Evolutionary conservation across 2,113 vertebrate species (phyloP), one percentile per base, ranked within the genome.

Genomic region (Hirundichthys speculiger): DNA sequence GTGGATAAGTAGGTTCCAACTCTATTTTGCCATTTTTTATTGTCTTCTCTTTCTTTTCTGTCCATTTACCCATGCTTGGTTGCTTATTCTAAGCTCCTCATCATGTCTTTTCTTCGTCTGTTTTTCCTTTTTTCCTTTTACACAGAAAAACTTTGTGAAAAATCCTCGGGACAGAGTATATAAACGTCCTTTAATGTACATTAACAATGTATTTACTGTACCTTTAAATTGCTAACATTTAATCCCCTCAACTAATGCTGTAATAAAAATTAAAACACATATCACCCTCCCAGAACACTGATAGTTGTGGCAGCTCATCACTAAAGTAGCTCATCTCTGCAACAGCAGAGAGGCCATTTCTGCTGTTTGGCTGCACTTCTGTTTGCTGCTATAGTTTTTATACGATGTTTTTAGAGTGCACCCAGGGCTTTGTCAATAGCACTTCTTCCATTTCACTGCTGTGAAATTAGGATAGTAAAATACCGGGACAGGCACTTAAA

Each of bases 381-480:
- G 41, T 13, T 73, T 39, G 13, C 39, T 45, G 48, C 12, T 76
- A 55, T 64, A 56, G 43, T 65, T 61, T 67, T 65, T 75, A 51
- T 69, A 48, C 69, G 60, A 73, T 77, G 54, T 10, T 12, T 80
- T 79, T 65, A 59, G 48, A 73, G 66, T 72, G 6, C 30, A 34
- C 30, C 27, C 47, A 30, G 77, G 69, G 46, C 59, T 43, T 54
- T 62, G 66, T 78, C 76, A 83, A 69, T 57, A 53, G 65, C 59
- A 34, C 55, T 65, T 67, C 22, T 69, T 82, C 79, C 22, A 69
- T 76, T 76, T 84, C 68, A 55, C 51, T 54, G 72, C 73, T 61
- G 63, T 54, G 58, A 75, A 82, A 87, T 80, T 53, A 86, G 72
- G 65, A 70, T 72, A 64, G 71, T 82, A 68, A 86, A 89, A 74